Evolutionary conservation across 2,797 vertebrate species (phyloP).

Genomic region (Mormyrops boulengeri): DNA sequence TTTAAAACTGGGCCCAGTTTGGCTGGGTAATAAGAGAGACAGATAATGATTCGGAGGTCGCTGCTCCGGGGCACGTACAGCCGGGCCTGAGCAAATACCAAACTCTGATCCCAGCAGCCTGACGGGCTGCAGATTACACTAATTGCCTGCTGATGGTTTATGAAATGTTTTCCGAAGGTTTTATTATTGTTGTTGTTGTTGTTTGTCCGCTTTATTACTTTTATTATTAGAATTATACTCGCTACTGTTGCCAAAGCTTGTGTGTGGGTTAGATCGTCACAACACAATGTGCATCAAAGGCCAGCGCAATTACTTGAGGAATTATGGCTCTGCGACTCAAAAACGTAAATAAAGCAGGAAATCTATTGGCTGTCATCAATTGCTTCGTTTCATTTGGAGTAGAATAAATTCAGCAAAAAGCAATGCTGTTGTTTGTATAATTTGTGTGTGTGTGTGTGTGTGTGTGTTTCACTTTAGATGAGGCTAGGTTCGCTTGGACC

Average conservation of each 20-base stretch:
- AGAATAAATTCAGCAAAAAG: background rate
- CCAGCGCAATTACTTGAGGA: background rate
- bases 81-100: conserved; percentile 85
- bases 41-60: conserved; percentile 99
- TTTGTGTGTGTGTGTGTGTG: background rate
- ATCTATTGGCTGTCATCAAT: background rate
- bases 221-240: conserved; percentile 68
- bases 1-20: conserved; percentile 99
- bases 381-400: background rate
- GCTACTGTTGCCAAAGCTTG: conserved; percentile 15
- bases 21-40: conserved; percentile 99
- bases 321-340: conserved; percentile 5
- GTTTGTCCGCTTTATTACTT: conserved; percentile 71
- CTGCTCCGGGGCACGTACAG: conserved; percentile 96
- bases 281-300: background rate
- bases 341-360: conserved; percentile 4
- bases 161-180: conserved; percentile 89
- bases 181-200: conserved; percentile 72
- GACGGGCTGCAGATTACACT: conserved; percentile 89
- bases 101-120: conserved; percentile 84
- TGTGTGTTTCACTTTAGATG: background rate
- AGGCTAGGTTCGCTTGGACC: background rate
- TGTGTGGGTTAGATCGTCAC: conserved; percentile 14
- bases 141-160: conserved; percentile 99
- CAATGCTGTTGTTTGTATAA: background rate